A percentile compares a stretch with the other conserved stretches of the same genome.
These are phyloP conservation scores for Dinomys branickii DNA, from an alignment of 2,113 vertebrate genomes.

Conservation along the genomic window DNA sequence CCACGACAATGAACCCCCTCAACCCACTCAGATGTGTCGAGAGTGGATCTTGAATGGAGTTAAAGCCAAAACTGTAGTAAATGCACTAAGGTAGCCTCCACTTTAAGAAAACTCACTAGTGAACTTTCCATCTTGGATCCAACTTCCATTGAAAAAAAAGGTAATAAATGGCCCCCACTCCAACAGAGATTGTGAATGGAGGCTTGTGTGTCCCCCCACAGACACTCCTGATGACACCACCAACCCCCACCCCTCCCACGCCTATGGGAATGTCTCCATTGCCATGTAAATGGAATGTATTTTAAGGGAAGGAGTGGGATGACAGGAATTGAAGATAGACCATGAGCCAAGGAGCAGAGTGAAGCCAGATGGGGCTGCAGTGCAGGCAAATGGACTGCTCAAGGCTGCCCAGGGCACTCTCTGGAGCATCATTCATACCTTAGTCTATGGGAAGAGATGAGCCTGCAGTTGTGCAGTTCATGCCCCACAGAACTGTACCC, in stretches of 20 bases:
- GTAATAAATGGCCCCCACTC: neutral
- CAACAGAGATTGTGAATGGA: neutral
- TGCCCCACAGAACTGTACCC: rapidly evolving
- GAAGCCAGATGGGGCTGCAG: neutral
- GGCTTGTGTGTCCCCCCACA: neutral
- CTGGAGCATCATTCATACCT: neutral
- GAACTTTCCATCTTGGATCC: neutral
- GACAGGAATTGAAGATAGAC: neutral
- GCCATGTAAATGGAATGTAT: neutral
- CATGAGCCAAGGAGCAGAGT: neutral
- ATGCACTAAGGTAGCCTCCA: neutral
- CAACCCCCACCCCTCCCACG: rapidly evolving
- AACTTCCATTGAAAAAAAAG: neutral
- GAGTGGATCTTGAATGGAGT: conserved; percentile 5
- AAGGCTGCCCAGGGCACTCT: neutral
- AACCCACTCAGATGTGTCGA: neutral
- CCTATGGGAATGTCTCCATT: neutral
- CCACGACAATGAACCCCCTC: neutral
- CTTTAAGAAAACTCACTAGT: neutral
- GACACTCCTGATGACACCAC: neutral
- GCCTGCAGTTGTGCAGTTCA: neutral
- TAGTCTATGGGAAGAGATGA: neutral
- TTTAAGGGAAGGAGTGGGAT: conserved; percentile 6
- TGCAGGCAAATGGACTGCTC: neutral
- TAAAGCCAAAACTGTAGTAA: neutral